Percentiles rank a stretch among this genome's conserved stretches.
phyloP scores from a whole-genome alignment of 2,888 invertebrate species.

The Iselma pallidipennis region DNA sequence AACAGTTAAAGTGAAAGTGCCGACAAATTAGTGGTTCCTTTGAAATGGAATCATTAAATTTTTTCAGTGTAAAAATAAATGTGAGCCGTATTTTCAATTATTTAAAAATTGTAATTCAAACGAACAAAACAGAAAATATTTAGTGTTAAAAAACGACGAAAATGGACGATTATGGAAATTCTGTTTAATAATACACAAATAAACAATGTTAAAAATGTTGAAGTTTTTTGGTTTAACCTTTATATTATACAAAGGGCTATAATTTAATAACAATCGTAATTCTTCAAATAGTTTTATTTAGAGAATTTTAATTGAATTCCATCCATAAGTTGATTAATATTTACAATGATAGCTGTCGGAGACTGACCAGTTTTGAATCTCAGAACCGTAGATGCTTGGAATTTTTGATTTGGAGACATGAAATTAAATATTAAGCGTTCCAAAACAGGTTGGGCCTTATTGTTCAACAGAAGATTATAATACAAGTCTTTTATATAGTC shows the following conservation, averaged over 20 bases:
- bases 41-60: conserved; percentile 16
- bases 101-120: too few species aligned
- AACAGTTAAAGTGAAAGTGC: background rate
- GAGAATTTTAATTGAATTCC: too few species aligned
- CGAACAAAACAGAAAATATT: too few species aligned
- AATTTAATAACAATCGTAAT: background rate
- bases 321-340: too few species aligned
- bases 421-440: conserved; percentile 17
- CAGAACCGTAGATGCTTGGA: background rate
- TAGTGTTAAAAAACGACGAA: too few species aligned
- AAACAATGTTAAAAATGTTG: background rate
- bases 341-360: too few species aligned
- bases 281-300: background rate
- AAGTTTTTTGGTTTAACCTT: background rate
- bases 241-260: background rate
- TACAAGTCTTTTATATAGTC: conserved; percentile 13
- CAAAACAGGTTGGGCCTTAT: conserved; percentile 6
- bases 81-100: too few species aligned
- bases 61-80: background rate
- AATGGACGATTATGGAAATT: background rate
- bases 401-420: conserved; percentile 1
- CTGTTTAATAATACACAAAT: background rate
- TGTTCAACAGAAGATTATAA: conserved; percentile 12
- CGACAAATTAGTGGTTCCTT: conserved; percentile 17
- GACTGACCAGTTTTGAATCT: background rate